Evolutionary conservation across 2,888 invertebrate species (phyloP).

Genomic region (Mimas tiliae): DNA sequence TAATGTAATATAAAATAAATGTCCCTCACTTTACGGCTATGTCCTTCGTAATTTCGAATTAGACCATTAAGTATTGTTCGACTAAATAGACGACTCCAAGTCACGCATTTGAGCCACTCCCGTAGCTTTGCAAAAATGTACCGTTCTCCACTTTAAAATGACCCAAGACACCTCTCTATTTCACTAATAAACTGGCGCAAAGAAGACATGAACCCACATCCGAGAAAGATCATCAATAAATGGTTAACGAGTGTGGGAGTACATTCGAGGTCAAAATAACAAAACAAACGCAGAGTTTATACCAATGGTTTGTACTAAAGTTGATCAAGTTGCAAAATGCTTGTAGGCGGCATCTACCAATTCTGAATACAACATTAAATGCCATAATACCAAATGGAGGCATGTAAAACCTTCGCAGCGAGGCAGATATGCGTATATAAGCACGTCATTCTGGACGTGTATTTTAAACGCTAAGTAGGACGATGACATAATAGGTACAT

Average conservation of each 20-base stretch:
- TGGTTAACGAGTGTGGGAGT: slow-evolving; percentile 63
- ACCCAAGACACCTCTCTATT: slow-evolving; percentile 35
- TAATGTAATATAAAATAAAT: slow-evolving; percentile 40
- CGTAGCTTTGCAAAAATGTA: slow-evolving; percentile 34
- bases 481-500: background rate
- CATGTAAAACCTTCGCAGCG: background rate
- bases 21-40: slow-evolving; percentile 54
- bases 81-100: slow-evolving; percentile 59
- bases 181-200: slow-evolving; percentile 29
- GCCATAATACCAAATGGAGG: slow-evolving; percentile 43
- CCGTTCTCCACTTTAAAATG: slow-evolving; percentile 39
- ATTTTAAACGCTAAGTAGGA: background rate
- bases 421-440: background rate
- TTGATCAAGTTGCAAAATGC: slow-evolving; percentile 38
- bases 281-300: slow-evolving; percentile 44
- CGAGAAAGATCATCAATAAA: slow-evolving; percentile 44
- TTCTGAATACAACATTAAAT: slow-evolving; percentile 50
- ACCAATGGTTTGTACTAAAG: slow-evolving; percentile 44
- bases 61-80: slow-evolving; percentile 47
- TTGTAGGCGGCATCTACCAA: slow-evolving; percentile 55
- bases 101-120: slow-evolving; percentile 64
- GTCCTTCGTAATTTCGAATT: slow-evolving; percentile 61
- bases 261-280: slow-evolving; percentile 69
- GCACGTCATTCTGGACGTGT: background rate
- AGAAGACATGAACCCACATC: slow-evolving; percentile 28